A percentile compares a stretch with the other conserved stretches of the same genome.
Conservation (phyloP, 2,888 invertebrate genomes). For the Idaea biselata region DNA sequence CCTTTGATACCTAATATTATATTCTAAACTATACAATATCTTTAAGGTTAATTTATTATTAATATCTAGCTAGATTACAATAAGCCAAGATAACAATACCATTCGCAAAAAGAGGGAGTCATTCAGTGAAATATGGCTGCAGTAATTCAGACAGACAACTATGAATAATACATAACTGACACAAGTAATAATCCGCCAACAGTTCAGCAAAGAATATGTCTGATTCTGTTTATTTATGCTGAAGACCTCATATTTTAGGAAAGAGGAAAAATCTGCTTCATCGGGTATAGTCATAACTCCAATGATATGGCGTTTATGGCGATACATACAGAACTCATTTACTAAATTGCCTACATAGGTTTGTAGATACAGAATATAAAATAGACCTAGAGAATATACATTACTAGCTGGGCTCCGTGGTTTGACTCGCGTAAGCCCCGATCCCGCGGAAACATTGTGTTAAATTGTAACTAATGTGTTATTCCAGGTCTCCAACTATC, state of each 20-base stretch:
- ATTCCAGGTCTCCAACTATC: too few species aligned
- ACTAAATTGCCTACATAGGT: neutral
- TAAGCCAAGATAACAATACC: constrained; percentile 29
- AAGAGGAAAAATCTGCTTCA: constrained; percentile 22
- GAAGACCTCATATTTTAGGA: constrained; percentile 27
- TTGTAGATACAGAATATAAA: too few species aligned
- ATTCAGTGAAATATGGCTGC: constrained; percentile 55
- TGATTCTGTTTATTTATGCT: constrained; percentile 39
- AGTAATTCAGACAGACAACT: constrained; percentile 59
- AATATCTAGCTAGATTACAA: neutral
- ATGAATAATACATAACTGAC: constrained; percentile 72
- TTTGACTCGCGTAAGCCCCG: too few species aligned
- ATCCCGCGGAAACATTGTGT: too few species aligned
- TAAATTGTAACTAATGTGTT: too few species aligned
- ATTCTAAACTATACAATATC: too few species aligned
- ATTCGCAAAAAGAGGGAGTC: constrained; percentile 48
- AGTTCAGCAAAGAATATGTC: constrained; percentile 48
- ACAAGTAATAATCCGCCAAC: constrained; percentile 63
- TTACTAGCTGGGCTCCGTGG: too few species aligned
- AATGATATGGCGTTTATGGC: neutral
- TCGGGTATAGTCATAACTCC: constrained; percentile 13
- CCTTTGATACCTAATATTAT: too few species aligned
- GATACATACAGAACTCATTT: neutral
- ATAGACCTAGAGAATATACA: too few species aligned
- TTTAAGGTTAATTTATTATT: constrained; percentile 2